Conservation (phyloP, 2,888 invertebrate species). For the Abscondita cerata region DNA sequence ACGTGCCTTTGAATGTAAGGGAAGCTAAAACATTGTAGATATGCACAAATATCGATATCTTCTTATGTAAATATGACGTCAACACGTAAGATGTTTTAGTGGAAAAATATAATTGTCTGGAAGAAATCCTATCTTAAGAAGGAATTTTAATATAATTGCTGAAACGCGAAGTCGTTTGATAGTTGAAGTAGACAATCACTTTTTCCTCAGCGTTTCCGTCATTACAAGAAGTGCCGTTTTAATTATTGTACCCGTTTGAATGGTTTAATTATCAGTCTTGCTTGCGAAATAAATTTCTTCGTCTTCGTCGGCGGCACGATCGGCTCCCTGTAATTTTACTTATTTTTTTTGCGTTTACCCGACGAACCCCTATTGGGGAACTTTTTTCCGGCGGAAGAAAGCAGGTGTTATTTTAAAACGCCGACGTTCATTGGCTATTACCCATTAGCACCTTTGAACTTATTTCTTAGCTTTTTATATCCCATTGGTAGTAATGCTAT, state of each 20-base stretch:
- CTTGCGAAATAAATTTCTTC: no score
- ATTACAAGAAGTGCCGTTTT: slow-evolving; percentile 24
- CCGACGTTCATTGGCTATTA: no score
- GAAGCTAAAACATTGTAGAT: slow-evolving; percentile 2
- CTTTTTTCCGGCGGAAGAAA: no score
- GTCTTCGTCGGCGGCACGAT: no score
- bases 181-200: slow-evolving; percentile 25
- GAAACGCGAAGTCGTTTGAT: slow-evolving; percentile 21
- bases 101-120: background rate
- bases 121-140: background rate
- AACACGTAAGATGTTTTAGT: background rate
- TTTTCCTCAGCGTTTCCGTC: slow-evolving; percentile 19
- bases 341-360: no score
- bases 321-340: no score
- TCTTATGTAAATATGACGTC: background rate
- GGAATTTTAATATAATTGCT: slow-evolving; percentile 6
- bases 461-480: no score
- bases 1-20: slow-evolving; percentile 16
- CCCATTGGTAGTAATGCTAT: no score
- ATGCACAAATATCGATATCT: slow-evolving; percentile 9
- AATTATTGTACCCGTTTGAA: slow-evolving; percentile 29
- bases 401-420: no score
- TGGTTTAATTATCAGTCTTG: slow-evolving; percentile 25
- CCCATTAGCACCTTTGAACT: no score
- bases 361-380: no score